Conservation (phyloP, 1,140 invertebrate species). For the Calliphora vicina region DNA sequence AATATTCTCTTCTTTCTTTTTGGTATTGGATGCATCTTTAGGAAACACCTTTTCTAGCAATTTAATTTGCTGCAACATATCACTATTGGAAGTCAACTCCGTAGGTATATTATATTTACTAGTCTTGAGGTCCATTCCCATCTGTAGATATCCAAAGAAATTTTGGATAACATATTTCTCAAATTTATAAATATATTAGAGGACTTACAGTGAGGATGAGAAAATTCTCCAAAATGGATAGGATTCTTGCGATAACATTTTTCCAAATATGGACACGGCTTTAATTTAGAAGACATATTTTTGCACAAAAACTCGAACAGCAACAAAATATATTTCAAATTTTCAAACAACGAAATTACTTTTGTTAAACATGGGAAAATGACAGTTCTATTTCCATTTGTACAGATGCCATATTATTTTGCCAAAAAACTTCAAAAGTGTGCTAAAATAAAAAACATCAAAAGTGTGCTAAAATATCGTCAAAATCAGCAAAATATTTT, state of each 20-base stretch:
- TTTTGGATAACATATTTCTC: background rate
- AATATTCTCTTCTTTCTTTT: slow-evolving; percentile 25
- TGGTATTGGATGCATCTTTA: slow-evolving; percentile 33
- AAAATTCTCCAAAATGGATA: slow-evolving; percentile 80
- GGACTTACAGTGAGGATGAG: slow-evolving; percentile 78
- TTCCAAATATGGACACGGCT: slow-evolving; percentile 72
- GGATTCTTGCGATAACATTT: slow-evolving; percentile 85
- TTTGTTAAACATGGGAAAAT: too few species aligned
- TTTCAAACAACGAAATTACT: slow-evolving; percentile 10
- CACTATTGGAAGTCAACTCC: slow-evolving; percentile 57
- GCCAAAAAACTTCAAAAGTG: too few species aligned
- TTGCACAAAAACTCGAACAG: background rate
- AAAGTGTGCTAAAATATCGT: too few species aligned
- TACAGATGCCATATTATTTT: too few species aligned
- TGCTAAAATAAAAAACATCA: too few species aligned
- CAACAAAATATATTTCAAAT: background rate
- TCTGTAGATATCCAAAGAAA: slow-evolving; percentile 62
- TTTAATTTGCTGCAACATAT: slow-evolving; percentile 66
- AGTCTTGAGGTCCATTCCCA: slow-evolving; percentile 51
- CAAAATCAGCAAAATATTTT: too few species aligned
- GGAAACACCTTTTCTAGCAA: slow-evolving; percentile 59
- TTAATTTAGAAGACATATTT: slow-evolving; percentile 45
- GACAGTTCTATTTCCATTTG: too few species aligned
- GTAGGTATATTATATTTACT: slow-evolving; percentile 64
- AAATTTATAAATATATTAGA: background rate